Percentiles rank a stretch among this genome's conserved stretches.
Evolutionary conservation across 2,113 vertebrate species (phyloP).

Genomic region (Eurystomus gularis): DNA sequence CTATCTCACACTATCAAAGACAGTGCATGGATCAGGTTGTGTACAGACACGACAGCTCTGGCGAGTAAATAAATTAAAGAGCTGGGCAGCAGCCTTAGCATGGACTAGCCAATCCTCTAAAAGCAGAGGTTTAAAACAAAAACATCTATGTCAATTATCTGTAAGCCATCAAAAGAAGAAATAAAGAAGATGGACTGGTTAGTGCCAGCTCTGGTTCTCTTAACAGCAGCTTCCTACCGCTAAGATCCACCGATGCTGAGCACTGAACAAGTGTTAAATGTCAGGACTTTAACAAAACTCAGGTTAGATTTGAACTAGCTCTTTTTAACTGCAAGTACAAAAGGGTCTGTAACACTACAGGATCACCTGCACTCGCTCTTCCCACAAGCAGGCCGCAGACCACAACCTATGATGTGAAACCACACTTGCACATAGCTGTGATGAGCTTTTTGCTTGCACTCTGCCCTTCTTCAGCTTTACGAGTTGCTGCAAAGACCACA

Average conservation of each 20-base stretch:
- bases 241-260: background rate
- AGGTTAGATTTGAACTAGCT: background rate
- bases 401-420: background rate
- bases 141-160: background rate
- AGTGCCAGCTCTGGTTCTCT: background rate
- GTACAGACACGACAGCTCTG: background rate
- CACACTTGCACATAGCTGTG: background rate
- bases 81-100: background rate
- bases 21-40: background rate
- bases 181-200: background rate
- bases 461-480: background rate
- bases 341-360: background rate
- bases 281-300: background rate
- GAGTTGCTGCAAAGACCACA: background rate
- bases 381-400: background rate
- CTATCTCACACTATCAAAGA: background rate
- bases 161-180: background rate
- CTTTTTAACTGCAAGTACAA: background rate
- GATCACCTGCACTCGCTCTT: background rate
- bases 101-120: background rate
- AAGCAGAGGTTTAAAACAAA: background rate
- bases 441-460: background rate
- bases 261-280: background rate
- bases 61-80: background rate
- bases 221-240: background rate